These are phyloP conservation scores for Octopus bimaculoides DNA, from an alignment of 1,140 invertebrate species.

Conservation along the genomic window DNA sequence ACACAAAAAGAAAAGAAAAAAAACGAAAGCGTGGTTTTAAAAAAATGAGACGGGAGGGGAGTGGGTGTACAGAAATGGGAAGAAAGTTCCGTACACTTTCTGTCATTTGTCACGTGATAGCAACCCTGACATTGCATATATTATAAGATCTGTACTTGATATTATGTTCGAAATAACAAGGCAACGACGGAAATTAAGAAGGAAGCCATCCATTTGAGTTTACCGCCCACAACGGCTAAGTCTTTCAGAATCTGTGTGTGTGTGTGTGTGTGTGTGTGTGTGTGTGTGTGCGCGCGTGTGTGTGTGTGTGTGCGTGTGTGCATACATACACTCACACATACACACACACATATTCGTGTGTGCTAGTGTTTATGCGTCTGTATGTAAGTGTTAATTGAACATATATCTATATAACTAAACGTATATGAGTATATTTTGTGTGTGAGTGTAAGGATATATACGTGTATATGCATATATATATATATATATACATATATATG, in stretches of 20 bases:
- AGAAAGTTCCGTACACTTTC: too few species aligned
- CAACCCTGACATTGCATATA: too few species aligned
- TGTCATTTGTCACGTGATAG: too few species aligned
- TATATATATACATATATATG: conserved; percentile 15
- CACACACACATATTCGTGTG: neutral
- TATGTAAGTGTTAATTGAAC: neutral
- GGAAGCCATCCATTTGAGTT: too few species aligned
- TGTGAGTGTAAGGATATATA: neutral
- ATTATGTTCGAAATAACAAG: too few species aligned
- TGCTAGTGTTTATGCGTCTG: neutral
- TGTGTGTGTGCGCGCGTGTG: conserved; percentile 1
- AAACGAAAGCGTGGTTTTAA: too few species aligned
- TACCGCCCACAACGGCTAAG: too few species aligned
- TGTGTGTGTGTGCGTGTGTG: neutral
- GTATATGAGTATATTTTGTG: neutral
- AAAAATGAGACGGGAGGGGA: too few species aligned
- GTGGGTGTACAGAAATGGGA: too few species aligned
- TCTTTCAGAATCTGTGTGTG: neutral
- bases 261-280: conserved; percentile 8
- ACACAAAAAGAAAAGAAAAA: too few species aligned
- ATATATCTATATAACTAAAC: neutral
- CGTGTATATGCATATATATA: conserved; percentile 18
- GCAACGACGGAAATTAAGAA: too few species aligned
- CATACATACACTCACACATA: neutral
- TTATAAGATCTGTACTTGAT: too few species aligned